Conservation (phyloP, 2,113 vertebrate species). For the Eclectus roratus region DNA sequence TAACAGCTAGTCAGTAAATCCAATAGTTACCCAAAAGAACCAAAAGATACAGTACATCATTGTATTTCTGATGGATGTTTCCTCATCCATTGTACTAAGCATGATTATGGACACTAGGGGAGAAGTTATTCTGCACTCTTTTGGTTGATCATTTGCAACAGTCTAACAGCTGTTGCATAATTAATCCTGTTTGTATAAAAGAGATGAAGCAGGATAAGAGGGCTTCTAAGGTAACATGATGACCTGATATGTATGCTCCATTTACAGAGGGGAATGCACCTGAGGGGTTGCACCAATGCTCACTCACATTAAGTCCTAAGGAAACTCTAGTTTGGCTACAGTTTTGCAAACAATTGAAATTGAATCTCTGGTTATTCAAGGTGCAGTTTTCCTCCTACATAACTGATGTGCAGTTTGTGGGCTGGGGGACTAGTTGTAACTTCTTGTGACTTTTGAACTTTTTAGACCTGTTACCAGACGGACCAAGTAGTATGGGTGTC, state of each 20-base stretch:
- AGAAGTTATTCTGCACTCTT: neutral
- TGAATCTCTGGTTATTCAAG: neutral
- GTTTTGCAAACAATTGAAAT: neutral
- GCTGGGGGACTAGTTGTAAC: neutral
- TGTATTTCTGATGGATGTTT: neutral
- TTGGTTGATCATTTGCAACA: neutral
- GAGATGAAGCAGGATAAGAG: neutral
- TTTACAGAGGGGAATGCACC: neutral
- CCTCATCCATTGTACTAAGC: rapidly evolving
- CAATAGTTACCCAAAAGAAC: neutral
- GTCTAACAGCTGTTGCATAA: neutral
- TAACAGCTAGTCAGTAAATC: neutral
- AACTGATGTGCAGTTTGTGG: neutral
- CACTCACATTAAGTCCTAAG: neutral
- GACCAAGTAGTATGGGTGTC: rapidly evolving
- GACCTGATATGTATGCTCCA: neutral
- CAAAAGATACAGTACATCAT: neutral
- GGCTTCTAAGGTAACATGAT: neutral
- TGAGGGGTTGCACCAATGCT: neutral
- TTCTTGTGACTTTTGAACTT: neutral
- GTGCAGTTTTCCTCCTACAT: rapidly evolving
- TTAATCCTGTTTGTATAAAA: neutral
- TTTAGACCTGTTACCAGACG: neutral
- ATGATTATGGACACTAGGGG: neutral
- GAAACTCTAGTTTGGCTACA: neutral